A percentile compares a stretch with the other conserved stretches of the same genome.
Evolutionary conservation across 2,797 vertebrate species (phyloP).

Genomic region (Melanotaenia nigrans): DNA sequence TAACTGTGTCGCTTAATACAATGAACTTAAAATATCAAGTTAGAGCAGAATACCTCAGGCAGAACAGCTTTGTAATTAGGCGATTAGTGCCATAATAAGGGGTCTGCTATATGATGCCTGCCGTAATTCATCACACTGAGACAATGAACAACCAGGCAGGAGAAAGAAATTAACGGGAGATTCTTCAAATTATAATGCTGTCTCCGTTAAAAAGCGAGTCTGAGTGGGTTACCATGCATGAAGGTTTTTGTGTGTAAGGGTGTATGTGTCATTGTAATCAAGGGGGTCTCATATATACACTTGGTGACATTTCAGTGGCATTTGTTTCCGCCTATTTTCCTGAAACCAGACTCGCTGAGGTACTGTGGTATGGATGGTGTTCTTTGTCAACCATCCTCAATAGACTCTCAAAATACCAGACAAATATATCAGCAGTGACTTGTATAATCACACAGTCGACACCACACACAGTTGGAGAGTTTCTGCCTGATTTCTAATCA

Average conservation of each 20-base stretch:
- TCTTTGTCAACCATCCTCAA: conserved; percentile 32
- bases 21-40: conserved; percentile 26
- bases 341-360: conserved; percentile 18
- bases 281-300: conserved; percentile 11
- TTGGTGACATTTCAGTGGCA: conserved; percentile 54
- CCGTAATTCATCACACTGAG: conserved; percentile 44
- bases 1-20: neutral
- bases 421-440: conserved; percentile 10
- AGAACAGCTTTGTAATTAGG: conserved; percentile 32
- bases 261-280: conserved; percentile 4
- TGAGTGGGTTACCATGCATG: neutral
- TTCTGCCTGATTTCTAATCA: conserved; percentile 5
- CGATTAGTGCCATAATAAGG: conserved; percentile 44
- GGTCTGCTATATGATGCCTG: neutral
- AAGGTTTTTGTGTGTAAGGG: neutral
- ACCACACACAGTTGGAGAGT: neutral
- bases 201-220: neutral
- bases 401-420: conserved; percentile 37
- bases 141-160: conserved; percentile 9
- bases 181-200: conserved; percentile 25
- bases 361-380: conserved; percentile 21
- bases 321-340: conserved; percentile 55
- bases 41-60: conserved; percentile 9
- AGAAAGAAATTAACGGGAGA: conserved; percentile 22
- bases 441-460: neutral